phyloP scores from a whole-genome alignment of 2,113 vertebrate species.

The Gymnorhina tibicen region DNA sequence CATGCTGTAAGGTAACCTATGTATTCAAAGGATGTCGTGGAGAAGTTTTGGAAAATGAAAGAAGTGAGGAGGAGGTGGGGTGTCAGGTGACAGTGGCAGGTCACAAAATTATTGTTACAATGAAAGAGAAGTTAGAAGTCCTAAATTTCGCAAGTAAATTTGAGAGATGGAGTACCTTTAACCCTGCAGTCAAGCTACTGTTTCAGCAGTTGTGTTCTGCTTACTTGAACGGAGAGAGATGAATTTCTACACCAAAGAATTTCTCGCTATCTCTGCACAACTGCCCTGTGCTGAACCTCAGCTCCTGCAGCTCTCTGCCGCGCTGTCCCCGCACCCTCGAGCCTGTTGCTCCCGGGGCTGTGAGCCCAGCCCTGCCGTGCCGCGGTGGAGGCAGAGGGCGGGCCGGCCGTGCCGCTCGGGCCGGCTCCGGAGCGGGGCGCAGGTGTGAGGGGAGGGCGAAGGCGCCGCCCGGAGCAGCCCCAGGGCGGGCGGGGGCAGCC shows the following conservation, averaged over 20 bases:
- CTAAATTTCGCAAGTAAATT: background rate
- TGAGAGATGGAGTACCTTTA: background rate
- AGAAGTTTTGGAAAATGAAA: background rate
- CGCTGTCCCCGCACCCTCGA: background rate
- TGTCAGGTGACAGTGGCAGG: background rate
- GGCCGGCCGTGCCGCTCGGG: background rate
- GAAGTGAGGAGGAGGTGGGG: background rate
- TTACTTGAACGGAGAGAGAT: background rate
- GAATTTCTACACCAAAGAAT: background rate
- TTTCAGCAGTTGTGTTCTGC: background rate
- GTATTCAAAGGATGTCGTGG: background rate
- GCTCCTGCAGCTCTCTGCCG: background rate
- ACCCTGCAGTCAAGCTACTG: background rate
- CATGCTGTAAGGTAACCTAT: background rate
- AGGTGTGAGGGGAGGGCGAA: background rate
- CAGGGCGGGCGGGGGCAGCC: background rate
- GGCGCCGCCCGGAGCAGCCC: background rate
- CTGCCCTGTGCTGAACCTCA: background rate
- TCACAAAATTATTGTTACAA: background rate
- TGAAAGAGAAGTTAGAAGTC: background rate
- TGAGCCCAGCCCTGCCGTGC: fast-evolving
- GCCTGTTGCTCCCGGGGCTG: background rate
- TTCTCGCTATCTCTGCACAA: background rate
- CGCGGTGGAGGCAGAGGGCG: fast-evolving
- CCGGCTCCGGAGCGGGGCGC: background rate